A percentile compares a stretch with the other conserved stretches of the same genome.
Evolutionary conservation across 2,113 vertebrate species (phyloP).

Genomic region (Oenanthe melanoleuca): DNA sequence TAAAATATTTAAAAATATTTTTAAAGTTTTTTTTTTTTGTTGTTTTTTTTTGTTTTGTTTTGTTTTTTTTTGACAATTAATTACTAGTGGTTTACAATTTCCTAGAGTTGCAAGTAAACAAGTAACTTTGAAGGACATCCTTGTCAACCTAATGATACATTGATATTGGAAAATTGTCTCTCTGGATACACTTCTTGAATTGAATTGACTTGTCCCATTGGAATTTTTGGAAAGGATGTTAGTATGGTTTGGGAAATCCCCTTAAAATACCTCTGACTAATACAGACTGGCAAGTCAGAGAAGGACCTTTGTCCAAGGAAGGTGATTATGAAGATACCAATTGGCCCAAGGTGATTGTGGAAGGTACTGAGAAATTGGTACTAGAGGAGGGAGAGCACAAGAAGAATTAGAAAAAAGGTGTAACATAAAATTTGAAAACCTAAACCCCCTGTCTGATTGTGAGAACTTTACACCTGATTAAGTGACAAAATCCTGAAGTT

Average conservation of each 20-base stretch:
- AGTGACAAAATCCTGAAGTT: neutral
- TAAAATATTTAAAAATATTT: neutral
- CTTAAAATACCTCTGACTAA: neutral
- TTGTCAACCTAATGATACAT: neutral
- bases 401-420: neutral
- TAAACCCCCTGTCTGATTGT: neutral
- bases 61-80: no score
- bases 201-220: neutral
- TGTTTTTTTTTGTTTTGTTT: no score
- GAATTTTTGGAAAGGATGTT: neutral
- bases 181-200: neutral
- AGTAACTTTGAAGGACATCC: neutral
- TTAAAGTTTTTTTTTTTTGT: no score
- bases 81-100: neutral
- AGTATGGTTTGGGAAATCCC: neutral
- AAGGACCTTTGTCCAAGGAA: neutral
- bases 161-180: neutral
- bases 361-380: neutral
- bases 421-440: neutral
- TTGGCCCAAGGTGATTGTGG: rapidly evolving
- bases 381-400: neutral
- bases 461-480: neutral
- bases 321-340: neutral
- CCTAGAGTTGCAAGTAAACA: neutral
- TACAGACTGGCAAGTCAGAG: neutral